A percentile compares a stretch with the other conserved stretches of the same genome.
These are phyloP conservation scores for Barnardius zonarius DNA, from an alignment of 2,113 vertebrate species.

Conservation along the genomic window DNA sequence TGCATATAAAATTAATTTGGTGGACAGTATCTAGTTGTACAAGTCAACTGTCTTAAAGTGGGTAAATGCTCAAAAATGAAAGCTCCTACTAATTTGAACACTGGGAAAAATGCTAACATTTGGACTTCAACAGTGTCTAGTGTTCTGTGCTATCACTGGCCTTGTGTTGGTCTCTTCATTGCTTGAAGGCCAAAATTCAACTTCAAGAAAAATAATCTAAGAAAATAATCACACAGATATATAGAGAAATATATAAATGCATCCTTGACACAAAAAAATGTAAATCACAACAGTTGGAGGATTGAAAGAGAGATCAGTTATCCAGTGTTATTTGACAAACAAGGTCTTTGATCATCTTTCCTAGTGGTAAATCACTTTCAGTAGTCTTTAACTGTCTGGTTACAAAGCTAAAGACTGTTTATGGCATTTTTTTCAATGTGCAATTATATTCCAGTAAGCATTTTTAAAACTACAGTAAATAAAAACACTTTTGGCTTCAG, in stretches of 20 bases:
- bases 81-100: not conserved
- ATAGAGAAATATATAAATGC: slow-evolving; percentile 42
- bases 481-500: not conserved
- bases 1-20: not conserved
- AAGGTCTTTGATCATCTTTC: not conserved
- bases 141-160: not conserved
- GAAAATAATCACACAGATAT: slow-evolving; percentile 24
- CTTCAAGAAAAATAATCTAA: slow-evolving; percentile 24
- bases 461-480: not conserved
- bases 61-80: not conserved
- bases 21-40: not conserved
- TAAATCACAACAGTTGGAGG: not conserved
- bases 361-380: not conserved
- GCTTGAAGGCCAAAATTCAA: slow-evolving; percentile 4
- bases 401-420: not conserved
- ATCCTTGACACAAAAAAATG: slow-evolving; percentile 50
- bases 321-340: not conserved
- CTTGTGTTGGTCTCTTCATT: not conserved
- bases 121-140: not conserved
- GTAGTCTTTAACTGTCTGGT: not conserved
- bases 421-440: not conserved
- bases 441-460: not conserved
- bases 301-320: fast-evolving
- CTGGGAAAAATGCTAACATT: not conserved
- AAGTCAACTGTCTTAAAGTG: not conserved